These are phyloP conservation scores for Brachyrhaphis roseni DNA, from an alignment of 2,797 vertebrate genomes.

Conservation along the genomic window DNA sequence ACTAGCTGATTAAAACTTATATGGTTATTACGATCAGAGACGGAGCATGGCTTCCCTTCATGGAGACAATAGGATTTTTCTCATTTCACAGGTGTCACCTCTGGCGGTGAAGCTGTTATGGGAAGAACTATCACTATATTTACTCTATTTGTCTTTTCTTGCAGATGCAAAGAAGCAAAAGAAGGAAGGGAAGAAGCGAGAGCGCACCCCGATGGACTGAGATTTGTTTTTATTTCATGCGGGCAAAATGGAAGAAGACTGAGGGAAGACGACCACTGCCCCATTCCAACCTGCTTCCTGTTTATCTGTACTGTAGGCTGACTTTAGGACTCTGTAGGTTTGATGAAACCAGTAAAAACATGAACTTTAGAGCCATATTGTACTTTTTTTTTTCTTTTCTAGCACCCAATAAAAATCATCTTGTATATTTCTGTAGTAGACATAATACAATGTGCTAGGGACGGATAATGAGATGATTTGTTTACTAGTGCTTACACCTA, in stretches of 20 bases:
- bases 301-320: slow-evolving; percentile 67
- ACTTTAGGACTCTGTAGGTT: slow-evolving; percentile 62
- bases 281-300: slow-evolving; percentile 59
- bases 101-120: not conserved
- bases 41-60: slow-evolving; percentile 24
- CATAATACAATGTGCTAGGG: slow-evolving; percentile 57
- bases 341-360: slow-evolving; percentile 51
- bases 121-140: not conserved
- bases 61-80: slow-evolving; percentile 29
- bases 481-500: slow-evolving; percentile 62
- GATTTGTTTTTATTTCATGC: slow-evolving; percentile 15
- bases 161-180: slow-evolving; percentile 84
- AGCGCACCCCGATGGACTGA: slow-evolving; percentile 78
- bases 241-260: slow-evolving; percentile 26
- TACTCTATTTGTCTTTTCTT: slow-evolving; percentile 18
- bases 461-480: slow-evolving; percentile 55
- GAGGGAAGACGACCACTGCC: slow-evolving; percentile 34
- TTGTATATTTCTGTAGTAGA: slow-evolving; percentile 59
- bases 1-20: slow-evolving; percentile 22
- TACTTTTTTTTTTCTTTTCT: slow-evolving; percentile 50
- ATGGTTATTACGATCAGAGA: slow-evolving; percentile 24
- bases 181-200: slow-evolving; percentile 83
- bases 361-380: slow-evolving; percentile 54
- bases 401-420: slow-evolving; percentile 51
- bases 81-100: slow-evolving; percentile 17